phyloP scores from a whole-genome alignment of 2,888 invertebrate genomes.

The Cantharis nigra region DNA sequence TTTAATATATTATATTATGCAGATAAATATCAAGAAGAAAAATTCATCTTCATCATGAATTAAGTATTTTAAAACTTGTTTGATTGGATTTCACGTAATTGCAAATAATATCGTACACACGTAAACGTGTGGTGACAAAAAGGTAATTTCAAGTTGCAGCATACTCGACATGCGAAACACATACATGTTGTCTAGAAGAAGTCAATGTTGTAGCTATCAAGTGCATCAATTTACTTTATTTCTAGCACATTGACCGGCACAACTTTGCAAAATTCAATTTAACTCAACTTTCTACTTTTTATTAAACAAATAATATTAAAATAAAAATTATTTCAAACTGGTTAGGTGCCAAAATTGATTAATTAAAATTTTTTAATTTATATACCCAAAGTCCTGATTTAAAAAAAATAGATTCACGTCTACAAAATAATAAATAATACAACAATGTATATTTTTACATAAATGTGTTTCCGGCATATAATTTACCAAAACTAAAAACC shows the following conservation, averaged over 20 bases:
- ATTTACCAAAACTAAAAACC: not conserved
- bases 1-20: not conserved
- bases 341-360: not conserved
- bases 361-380: not conserved
- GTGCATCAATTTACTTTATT: not conserved
- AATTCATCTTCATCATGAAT: not conserved
- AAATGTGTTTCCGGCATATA: not conserved
- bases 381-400: not conserved
- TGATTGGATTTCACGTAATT: not conserved
- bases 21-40: not conserved
- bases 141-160: slow-evolving; percentile 4
- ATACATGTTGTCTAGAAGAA: slow-evolving; percentile 5
- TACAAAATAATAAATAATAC: not conserved
- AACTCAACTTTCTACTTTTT: not conserved
- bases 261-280: not conserved
- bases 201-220: not conserved
- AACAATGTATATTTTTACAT: not conserved
- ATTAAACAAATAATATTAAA: not conserved
- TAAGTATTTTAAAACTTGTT: not conserved
- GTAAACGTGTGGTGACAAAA: not conserved
- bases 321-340: not conserved
- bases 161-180: slow-evolving; percentile 9
- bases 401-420: not conserved
- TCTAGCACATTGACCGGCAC: not conserved
- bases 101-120: slow-evolving; percentile 2